These are phyloP conservation scores for Psittacara wagleri DNA, from an alignment of 2,113 vertebrate genomes.

Conservation along the genomic window DNA sequence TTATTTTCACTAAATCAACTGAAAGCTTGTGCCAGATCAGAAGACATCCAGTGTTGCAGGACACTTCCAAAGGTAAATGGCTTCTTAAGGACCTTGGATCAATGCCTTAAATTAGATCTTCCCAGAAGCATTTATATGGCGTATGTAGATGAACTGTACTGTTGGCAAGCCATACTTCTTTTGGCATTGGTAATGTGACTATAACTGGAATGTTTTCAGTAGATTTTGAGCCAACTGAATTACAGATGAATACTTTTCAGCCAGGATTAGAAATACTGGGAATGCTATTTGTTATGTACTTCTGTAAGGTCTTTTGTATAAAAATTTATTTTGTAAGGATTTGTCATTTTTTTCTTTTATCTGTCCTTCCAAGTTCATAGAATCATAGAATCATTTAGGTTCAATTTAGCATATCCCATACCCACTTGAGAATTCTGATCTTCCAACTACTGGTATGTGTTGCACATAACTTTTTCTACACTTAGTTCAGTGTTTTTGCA, in stretches of 20 bases:
- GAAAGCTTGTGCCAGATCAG: background rate
- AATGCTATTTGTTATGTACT: background rate
- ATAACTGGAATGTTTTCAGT: background rate
- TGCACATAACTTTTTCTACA: background rate
- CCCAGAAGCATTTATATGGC: background rate
- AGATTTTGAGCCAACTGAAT: background rate
- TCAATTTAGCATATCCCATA: background rate
- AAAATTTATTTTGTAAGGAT: background rate
- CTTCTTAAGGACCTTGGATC: background rate
- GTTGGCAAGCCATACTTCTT: background rate
- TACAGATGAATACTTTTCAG: background rate
- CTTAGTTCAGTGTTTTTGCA: background rate
- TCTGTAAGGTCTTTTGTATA: background rate
- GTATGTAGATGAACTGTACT: fast-evolving
- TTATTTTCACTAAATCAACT: background rate
- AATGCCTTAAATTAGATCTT: background rate
- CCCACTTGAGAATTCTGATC: background rate
- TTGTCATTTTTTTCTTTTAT: background rate
- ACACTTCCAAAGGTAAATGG: background rate
- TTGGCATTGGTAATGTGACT: background rate
- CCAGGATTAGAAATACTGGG: background rate
- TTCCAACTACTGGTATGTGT: background rate
- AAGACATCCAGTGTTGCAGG: background rate
- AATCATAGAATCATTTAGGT: background rate
- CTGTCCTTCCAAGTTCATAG: background rate